A percentile compares a stretch with the other conserved stretches of the same genome.
Conservation (phyloP, 1,140 invertebrate species). For the Calephelis virginiensis region DNA sequence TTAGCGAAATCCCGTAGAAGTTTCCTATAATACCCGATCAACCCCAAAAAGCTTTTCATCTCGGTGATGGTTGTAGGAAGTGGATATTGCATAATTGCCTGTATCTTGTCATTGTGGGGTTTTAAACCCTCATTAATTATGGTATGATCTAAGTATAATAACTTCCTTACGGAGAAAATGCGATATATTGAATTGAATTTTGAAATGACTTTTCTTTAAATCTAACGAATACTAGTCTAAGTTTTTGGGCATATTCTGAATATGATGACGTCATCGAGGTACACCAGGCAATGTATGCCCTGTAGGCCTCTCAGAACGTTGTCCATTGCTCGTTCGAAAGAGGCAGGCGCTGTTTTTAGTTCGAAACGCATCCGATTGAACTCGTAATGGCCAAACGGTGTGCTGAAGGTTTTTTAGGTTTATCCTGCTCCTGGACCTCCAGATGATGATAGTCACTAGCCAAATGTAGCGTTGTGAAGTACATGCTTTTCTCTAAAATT, state of each 20-base stretch:
- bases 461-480: constrained; percentile 26
- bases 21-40: too few relatives aligned
- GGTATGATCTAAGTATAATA: too few relatives aligned
- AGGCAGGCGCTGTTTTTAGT: not conserved
- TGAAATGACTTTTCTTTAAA: constrained; percentile 48
- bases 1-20: too few relatives aligned
- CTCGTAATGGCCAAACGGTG: constrained; percentile 1
- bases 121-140: too few relatives aligned
- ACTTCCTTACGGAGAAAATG: constrained; percentile 40
- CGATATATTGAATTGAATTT: constrained; percentile 62
- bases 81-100: too few relatives aligned
- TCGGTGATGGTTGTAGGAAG: too few relatives aligned
- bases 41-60: too few relatives aligned
- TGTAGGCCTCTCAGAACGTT: not conserved
- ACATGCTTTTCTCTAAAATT: constrained; percentile 24
- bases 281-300: constrained; percentile 21
- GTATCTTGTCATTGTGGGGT: too few relatives aligned
- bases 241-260: not conserved
- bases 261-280: constrained; percentile 37
- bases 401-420: too few relatives aligned
- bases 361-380: constrained; percentile 30
- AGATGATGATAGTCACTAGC: constrained; percentile 29
- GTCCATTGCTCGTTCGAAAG: too few relatives aligned
- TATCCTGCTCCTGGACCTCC: constrained; percentile 1
- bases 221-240: constrained; percentile 35